Evolutionary conservation across 1,140 invertebrate genomes (phyloP).

Genomic region (Drosophila elegans): DNA sequence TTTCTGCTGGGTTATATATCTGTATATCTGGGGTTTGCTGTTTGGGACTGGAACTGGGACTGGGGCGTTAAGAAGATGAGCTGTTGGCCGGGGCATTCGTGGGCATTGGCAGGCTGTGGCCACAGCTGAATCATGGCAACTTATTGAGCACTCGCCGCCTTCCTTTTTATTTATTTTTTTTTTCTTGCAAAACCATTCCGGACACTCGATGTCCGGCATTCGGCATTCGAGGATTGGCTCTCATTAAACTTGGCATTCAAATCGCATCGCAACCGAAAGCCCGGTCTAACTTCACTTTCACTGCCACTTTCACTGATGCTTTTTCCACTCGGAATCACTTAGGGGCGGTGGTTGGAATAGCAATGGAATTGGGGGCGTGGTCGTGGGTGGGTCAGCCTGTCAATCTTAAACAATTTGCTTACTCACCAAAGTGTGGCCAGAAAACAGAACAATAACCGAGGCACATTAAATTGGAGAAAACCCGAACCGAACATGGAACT

Average conservation of each 20-base stretch:
- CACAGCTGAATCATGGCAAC: slow-evolving; percentile 64
- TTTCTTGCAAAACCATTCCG: slow-evolving; percentile 6
- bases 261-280: slow-evolving; percentile 53
- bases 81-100: slow-evolving; percentile 1
- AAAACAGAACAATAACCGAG: slow-evolving; percentile 44
- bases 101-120: slow-evolving; percentile 14
- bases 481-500: slow-evolving; percentile 22
- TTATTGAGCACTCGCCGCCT: slow-evolving; percentile 47
- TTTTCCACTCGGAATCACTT: slow-evolving; percentile 13
- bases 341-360: slow-evolving; percentile 1
- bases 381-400: slow-evolving; percentile 43
- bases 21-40: slow-evolving; percentile 6
- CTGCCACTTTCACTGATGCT: slow-evolving; percentile 5
- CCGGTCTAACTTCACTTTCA: slow-evolving; percentile 23
- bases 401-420: slow-evolving; percentile 74
- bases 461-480: slow-evolving; percentile 36
- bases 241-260: slow-evolving; percentile 66
- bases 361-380: neutral
- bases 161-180: neutral
- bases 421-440: slow-evolving; percentile 64
- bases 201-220: slow-evolving; percentile 16
- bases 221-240: slow-evolving; percentile 37
- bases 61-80: slow-evolving; percentile 25
- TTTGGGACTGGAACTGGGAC: neutral
- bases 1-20: slow-evolving; percentile 13